Evolutionary conservation across 2,888 invertebrate genomes (phyloP), one percentile per base, ranked within the genome.

Genomic region (Lamproptera curius): DNA sequence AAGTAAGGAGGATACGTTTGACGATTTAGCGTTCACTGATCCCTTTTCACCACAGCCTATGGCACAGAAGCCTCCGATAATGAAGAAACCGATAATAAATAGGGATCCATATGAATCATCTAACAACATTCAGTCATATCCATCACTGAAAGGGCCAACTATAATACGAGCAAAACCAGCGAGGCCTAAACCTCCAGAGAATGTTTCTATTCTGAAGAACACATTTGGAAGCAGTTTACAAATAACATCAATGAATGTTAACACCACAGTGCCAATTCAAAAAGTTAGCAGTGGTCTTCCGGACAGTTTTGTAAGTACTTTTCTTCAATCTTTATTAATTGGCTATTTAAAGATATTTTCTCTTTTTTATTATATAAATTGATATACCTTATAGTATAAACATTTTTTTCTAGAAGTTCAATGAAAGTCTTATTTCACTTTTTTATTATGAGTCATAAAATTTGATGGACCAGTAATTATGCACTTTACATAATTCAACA

Each of bases 101-200:
- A 92, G 90, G 64, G 92, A 93, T 73, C 90, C 91, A 55, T 91
- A 90, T 62, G 94, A 94, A 62, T 81, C 85, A 39, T 85, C 89
- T 28, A 89, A 83, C 65, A 90, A 81, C 78, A 26, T 42, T 16
- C 40, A 46, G 20, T 17, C 51, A 42, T 71, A 73, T n/a, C 73
- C 80, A 13, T 62, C 75, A 38, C 58, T 88, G 13, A 83, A 88
- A 48, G 90, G 91, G 63, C 95, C 95, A 2, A 95, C 95, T 34
- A 95, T 95, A 67, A 95, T 95, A 50, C 80, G 93, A 48, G 90
- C 92, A 0, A 91, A 91, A 65, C 91, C 91, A 14, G 84, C 83
- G 0, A 85, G 90, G 59, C 89, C 89, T 0, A 89, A 91, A 48
- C 89, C 88, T 15, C 90, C 90, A 2, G 88, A 87, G 20, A 87